Base-by-base conservation (phyloP, 2,113 vertebrate species). In the Deroptyus accipitrinus region DNA sequence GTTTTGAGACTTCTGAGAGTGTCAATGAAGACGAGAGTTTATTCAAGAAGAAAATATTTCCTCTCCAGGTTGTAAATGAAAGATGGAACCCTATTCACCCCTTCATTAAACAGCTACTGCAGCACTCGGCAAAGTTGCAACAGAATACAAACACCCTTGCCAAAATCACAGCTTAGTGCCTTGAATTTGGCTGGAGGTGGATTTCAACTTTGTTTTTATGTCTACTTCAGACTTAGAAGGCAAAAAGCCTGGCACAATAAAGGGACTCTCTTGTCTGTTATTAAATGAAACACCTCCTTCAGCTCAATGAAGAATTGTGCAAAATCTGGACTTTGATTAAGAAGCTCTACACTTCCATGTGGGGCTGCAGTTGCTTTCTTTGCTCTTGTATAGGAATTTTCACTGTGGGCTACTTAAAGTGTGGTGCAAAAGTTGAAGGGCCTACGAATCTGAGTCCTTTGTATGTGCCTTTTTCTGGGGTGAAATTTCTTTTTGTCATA, bases 181-280 rank as follows among this genome's bases (percentile, higher is more conserved):
- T 35, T 67, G 59, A 84, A 67, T 79, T 85, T 91, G 41, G n/a
- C 92, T 94, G 54, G 78, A 95, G 94, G 92, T 92, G 27, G 41
- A 91, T 95, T 95, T 91, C 63, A 67, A 20, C 66, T 79, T 92
- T 92, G 83, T 18, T 96, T 95, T 91, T 76, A 42, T 37, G 76
- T 92, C 62, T 73, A 3, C 42, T 91, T 82, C 66, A 73, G 57
- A 76, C 39, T 91, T 94, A 82, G 94, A 94, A 94, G 86, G 27
- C 57, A 73, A 91, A 93, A 91, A 72, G 16, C 3, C 33, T 82
- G 23, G 39, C 61, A 81, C 68, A 91, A 68, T 39, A 64, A 92
- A 92, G 42, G 61, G 33, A 81, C 16, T 83, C 24, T 83, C 59
- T 69, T 67, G 46, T 30, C 42, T 94, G 24, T 84, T 85, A 94